Evolutionary conservation across 2,113 vertebrate genomes (phyloP).

Genomic region (Bostrychus sinensis): DNA sequence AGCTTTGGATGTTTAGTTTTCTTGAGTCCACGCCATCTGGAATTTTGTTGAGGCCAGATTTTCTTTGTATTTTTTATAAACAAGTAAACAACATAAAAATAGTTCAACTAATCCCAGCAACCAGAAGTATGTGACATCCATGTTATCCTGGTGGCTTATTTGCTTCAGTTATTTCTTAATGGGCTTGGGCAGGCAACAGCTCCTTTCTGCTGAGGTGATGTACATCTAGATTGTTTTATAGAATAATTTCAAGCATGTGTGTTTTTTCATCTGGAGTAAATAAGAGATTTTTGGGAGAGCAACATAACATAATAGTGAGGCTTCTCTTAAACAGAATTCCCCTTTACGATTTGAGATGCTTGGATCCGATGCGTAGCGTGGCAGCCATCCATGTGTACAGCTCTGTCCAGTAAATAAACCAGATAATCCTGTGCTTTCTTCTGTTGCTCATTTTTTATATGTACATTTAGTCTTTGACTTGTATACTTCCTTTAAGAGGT

Average conservation of each 20-base stretch:
- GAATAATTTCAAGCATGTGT: not conserved
- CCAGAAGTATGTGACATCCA: constrained; percentile 28
- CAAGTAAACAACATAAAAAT: not conserved
- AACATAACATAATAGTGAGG: not conserved
- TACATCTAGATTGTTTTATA: not conserved
- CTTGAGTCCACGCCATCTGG: not conserved
- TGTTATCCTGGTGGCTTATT: constrained; percentile 9
- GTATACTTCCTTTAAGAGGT: constrained; percentile 56
- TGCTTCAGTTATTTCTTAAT: constrained; percentile 40
- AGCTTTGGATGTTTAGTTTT: not conserved
- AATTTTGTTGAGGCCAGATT: not conserved
- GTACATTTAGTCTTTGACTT: constrained; percentile 56
- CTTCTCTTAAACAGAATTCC: constrained; percentile 13
- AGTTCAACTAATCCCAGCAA: constrained; percentile 36
- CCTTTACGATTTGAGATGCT: constrained; percentile 20
- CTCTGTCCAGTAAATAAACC: constrained; percentile 21
- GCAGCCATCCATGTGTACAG: constrained; percentile 55
- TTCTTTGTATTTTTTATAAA: not conserved
- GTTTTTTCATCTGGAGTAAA: constrained; percentile 4
- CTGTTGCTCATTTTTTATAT: constrained; percentile 37
- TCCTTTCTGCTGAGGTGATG: not conserved
- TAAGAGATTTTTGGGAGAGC: not conserved
- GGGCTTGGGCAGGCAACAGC: constrained; percentile 2
- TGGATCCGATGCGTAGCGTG: constrained; percentile 16
- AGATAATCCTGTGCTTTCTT: constrained; percentile 15